Evolutionary conservation across 2,797 vertebrate species (phyloP).

Genomic region (Muscicapa striata): DNA sequence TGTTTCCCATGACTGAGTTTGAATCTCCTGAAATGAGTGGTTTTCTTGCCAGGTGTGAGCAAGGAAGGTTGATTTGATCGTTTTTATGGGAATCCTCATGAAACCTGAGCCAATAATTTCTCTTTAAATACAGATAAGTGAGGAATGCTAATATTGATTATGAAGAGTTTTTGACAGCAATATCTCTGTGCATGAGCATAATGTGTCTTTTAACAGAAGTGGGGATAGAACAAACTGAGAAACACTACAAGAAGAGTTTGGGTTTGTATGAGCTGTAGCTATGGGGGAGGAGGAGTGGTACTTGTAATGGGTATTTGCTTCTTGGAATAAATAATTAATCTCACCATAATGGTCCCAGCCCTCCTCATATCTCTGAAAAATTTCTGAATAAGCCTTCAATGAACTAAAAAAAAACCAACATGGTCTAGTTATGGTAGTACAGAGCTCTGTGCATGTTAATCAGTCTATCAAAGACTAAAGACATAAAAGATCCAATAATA

Average conservation of each 20-base stretch:
- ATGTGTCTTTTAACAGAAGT: neutral
- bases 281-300: neutral
- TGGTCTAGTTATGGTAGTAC: neutral
- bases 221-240: neutral
- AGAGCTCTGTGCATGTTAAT: neutral
- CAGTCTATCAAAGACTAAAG: neutral
- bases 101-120: neutral
- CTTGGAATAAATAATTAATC: constrained; percentile 18
- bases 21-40: neutral
- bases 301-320: neutral
- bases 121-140: neutral
- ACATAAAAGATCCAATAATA: neutral
- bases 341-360: neutral
- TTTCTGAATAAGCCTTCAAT: constrained; percentile 11
- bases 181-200: neutral
- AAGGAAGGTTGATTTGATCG: neutral
- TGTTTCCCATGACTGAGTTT: neutral
- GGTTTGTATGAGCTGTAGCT: neutral
- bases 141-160: neutral
- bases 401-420: neutral
- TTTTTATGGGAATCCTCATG: neutral
- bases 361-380: neutral
- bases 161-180: neutral
- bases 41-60: neutral
- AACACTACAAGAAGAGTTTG: neutral